These are phyloP conservation scores for Platerodrilus igneus DNA, from an alignment of 2,888 invertebrate species.

Conservation along the genomic window DNA sequence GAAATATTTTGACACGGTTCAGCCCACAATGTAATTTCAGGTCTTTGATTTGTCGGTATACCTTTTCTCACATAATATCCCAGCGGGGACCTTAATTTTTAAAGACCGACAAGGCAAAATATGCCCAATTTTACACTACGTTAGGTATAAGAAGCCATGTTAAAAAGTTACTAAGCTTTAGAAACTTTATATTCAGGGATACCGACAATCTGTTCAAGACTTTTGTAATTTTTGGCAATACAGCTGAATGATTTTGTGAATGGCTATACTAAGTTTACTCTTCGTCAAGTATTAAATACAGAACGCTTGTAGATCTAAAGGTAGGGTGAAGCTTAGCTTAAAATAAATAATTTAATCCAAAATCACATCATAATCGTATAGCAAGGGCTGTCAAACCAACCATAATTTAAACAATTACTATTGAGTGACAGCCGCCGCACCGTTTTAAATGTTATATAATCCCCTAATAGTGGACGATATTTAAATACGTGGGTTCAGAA, in stretches of 20 bases:
- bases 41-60: conserved; percentile 13
- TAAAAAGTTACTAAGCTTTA: conserved; percentile 19
- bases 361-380: conserved; percentile 15
- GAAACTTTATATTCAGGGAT: no score
- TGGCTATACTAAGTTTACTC: neutral
- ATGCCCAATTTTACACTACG: conserved; percentile 18
- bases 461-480: conserved; percentile 15
- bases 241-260: neutral
- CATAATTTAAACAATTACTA: conserved; percentile 12
- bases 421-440: conserved; percentile 16
- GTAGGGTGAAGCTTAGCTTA: no score
- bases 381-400: conserved; percentile 18
- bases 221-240: conserved; percentile 3
- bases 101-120: conserved; percentile 19
- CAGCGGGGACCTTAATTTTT: conserved; percentile 17
- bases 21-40: conserved; percentile 5
- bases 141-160: conserved; percentile 18
- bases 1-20: conserved; percentile 16
- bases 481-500: conserved; percentile 7
- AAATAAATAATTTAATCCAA: conserved; percentile 10
- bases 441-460: conserved; percentile 16
- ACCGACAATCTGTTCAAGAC: no score
- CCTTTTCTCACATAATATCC: conserved; percentile 14
- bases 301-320: no score
- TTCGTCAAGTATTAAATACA: no score